A percentile compares a stretch with the other conserved stretches of the same genome.
Evolutionary conservation across 1,140 invertebrate species (phyloP).

Genomic region (Branchinecta lynchi): DNA sequence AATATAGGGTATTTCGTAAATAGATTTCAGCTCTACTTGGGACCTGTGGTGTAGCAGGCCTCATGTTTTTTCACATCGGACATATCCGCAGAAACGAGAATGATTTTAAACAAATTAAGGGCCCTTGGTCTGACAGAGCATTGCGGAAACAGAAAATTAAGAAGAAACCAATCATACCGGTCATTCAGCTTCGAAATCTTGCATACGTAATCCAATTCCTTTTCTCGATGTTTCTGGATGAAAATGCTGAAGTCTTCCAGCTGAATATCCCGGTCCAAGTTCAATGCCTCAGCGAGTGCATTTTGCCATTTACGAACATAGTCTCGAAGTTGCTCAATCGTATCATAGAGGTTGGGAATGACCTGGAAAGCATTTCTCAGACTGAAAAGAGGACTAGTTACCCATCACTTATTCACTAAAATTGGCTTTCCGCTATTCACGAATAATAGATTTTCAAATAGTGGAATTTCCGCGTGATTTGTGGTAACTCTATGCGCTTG

Average conservation of each 20-base stretch:
- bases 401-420: no score
- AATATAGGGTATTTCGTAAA: not conserved
- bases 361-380: not conserved
- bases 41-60: not conserved
- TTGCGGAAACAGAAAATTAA: not conserved
- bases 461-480: no score
- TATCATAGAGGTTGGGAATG: slow-evolving; percentile 1
- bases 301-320: not conserved
- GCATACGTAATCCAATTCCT: not conserved
- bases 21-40: not conserved
- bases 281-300: not conserved
- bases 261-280: not conserved
- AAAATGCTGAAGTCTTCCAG: not conserved
- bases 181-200: not conserved
- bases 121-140: not conserved
- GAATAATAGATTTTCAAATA: no score
- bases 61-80: not conserved
- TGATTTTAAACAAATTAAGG: not conserved
- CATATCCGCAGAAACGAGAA: no score
- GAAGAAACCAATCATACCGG: not conserved
- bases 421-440: no score
- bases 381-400: no score
- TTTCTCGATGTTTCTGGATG: not conserved
- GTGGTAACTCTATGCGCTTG: no score
- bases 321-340: not conserved